Conservation (phyloP, 2,797 vertebrate genomes). For the Myoxocephalus aenaeus region DNA sequence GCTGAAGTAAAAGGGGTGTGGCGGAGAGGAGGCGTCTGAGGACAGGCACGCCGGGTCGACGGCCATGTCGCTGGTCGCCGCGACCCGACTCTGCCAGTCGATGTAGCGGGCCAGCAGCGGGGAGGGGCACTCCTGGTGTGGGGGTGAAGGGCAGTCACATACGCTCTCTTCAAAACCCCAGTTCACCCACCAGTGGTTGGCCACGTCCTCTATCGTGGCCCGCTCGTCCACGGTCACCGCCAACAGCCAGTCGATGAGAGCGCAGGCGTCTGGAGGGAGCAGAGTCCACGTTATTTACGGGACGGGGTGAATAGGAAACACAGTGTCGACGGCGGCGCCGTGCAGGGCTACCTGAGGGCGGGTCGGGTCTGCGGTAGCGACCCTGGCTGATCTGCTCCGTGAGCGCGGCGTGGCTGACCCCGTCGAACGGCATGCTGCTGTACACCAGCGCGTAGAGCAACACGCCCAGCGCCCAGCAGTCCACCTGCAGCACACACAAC, state of each 20-base stretch:
- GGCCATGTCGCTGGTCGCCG: slow-evolving; percentile 41
- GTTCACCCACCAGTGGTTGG: slow-evolving; percentile 92
- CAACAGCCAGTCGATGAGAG: slow-evolving; percentile 89
- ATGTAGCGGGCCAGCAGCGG: slow-evolving; percentile 88
- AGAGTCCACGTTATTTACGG: slow-evolving; percentile 44
- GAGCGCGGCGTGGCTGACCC: slow-evolving; percentile 80
- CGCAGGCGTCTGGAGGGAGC: slow-evolving; percentile 84
- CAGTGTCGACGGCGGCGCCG: neutral
- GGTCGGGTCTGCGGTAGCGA: slow-evolving; percentile 83
- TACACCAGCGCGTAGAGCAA: slow-evolving; percentile 87
- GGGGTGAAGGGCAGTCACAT: slow-evolving; percentile 84
- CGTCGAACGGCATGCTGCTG: slow-evolving; percentile 90
- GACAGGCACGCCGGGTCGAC: slow-evolving; percentile 33
- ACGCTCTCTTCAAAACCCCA: slow-evolving; percentile 88
- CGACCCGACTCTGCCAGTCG: slow-evolving; percentile 86
- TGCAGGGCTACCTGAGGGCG: slow-evolving; percentile 82
- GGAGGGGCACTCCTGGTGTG: slow-evolving; percentile 84
- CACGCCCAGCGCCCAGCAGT: slow-evolving; percentile 90
- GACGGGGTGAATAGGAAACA: neutral
- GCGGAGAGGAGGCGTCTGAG: slow-evolving; percentile 50
- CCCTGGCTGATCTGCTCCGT: slow-evolving; percentile 87
- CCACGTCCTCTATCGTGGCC: slow-evolving; percentile 89
- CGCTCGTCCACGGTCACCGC: slow-evolving; percentile 83
- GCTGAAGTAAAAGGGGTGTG: slow-evolving; percentile 70
- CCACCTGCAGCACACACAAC: slow-evolving; percentile 78